Conservation (phyloP, 2,113 vertebrate genomes). For the Eurypyga helias region DNA sequence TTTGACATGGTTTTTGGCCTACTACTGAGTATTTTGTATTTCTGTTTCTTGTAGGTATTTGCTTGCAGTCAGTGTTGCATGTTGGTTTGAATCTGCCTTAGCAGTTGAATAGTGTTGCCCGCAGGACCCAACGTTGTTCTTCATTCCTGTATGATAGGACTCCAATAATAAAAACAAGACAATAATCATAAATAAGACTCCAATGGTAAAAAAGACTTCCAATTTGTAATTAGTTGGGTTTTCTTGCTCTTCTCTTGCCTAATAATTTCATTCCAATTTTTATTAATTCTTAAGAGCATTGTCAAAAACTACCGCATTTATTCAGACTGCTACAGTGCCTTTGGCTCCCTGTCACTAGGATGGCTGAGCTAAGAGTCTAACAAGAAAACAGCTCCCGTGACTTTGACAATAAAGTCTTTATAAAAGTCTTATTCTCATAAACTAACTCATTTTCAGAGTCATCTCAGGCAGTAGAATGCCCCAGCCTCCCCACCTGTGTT, state of each 20-base stretch:
- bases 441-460: neutral
- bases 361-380: neutral
- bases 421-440: neutral
- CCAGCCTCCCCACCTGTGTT: fast-evolving
- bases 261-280: neutral
- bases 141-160: neutral
- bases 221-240: neutral
- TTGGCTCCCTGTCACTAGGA: neutral
- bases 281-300: neutral
- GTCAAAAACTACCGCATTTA: neutral
- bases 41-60: neutral
- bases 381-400: neutral
- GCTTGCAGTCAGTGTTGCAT: neutral
- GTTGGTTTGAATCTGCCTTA: neutral
- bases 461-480: neutral
- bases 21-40: neutral
- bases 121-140: neutral
- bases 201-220: neutral
- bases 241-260: neutral
- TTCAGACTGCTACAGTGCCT: neutral
- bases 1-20: neutral
- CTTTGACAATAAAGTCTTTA: neutral
- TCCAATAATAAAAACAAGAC: neutral
- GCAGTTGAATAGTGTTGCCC: neutral
- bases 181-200: neutral